Evolutionary conservation across 2,113 vertebrate species (phyloP).

Genomic region (Pollachius pollachius): DNA sequence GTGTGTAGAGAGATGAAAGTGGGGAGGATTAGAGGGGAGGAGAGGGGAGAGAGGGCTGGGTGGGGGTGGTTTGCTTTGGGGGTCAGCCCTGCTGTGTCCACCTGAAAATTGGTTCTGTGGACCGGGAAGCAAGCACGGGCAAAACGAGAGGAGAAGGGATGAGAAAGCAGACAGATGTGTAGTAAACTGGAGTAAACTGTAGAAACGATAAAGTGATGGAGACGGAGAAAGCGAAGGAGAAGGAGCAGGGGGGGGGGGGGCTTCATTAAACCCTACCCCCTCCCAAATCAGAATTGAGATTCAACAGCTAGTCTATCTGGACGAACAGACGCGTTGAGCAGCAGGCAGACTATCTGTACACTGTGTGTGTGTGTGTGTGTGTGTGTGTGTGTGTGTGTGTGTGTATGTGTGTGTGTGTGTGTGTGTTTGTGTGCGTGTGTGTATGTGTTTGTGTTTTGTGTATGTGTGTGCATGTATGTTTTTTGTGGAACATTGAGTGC

Average conservation of each 20-base stretch:
- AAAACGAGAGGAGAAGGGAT: conserved; percentile 14
- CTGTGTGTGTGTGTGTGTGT: conserved; percentile 31
- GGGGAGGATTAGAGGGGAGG: conserved; percentile 8
- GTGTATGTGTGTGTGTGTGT: conserved; percentile 20
- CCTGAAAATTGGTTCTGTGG: conserved; percentile 72
- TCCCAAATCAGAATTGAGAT: conserved; percentile 59
- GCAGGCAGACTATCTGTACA: conserved; percentile 31
- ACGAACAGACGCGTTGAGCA: conserved; percentile 56
- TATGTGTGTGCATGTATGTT: conserved; percentile 8
- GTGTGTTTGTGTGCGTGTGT: conserved; percentile 6
- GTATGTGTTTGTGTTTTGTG: conserved; percentile 34
- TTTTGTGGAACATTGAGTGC: conserved; percentile 19
- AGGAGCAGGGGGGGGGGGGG: conserved; percentile 22
- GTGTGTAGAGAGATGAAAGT: conserved; percentile 4
- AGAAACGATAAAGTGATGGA: conserved; percentile 19
- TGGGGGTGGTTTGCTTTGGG: conserved; percentile 65
- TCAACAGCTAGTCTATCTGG: conserved; percentile 66
- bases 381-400: conserved; percentile 11
- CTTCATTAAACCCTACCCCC: conserved; percentile 53
- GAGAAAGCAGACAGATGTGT: conserved; percentile 16
- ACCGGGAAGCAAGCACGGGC: background rate
- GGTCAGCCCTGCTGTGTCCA: conserved; percentile 63
- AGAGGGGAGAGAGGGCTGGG: conserved; percentile 32
- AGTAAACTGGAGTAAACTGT: conserved; percentile 16
- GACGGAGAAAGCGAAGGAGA: conserved; percentile 30